Evolutionary conservation across 2,113 vertebrate species (phyloP).

Genomic region (Chiloscyllium plagiosum): DNA sequence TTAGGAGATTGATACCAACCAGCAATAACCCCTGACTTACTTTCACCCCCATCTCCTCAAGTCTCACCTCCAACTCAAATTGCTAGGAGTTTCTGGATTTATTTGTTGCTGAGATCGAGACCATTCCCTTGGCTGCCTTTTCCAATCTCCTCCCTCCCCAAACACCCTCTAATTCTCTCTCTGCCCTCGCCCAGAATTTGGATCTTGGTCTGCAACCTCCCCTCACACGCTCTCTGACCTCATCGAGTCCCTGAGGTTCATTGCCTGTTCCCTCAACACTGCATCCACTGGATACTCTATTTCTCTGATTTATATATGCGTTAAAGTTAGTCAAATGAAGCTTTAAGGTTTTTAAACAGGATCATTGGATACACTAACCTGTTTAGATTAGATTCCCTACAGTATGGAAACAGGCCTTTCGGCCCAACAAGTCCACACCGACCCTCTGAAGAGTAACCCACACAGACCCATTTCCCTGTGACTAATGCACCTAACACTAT

Average conservation of each 20-base stretch:
- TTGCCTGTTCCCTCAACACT: neutral
- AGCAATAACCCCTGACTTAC: neutral
- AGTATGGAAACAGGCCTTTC: too few species aligned
- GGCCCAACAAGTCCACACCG: too few species aligned
- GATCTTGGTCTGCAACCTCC: neutral
- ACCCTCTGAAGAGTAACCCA: too few species aligned
- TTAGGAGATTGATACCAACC: too few species aligned
- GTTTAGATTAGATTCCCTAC: too few species aligned
- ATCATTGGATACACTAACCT: too few species aligned
- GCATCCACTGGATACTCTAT: neutral
- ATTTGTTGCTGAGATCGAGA: neutral
- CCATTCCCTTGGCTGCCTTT: neutral
- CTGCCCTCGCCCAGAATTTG: neutral
- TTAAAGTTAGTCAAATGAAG: too few species aligned
- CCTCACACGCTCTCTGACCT: neutral
- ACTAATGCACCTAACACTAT: too few species aligned
- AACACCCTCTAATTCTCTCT: neutral
- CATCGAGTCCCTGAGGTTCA: neutral
- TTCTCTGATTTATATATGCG: too few species aligned
- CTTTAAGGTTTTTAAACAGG: too few species aligned
- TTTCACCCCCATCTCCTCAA: neutral
- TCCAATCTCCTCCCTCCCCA: neutral
- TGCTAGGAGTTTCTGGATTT: neutral
- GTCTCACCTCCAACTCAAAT: neutral
- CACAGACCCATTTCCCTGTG: too few species aligned